Evolutionary conservation across 2,113 vertebrate genomes (phyloP).

Genomic region (Cyanoderma ruficeps): DNA sequence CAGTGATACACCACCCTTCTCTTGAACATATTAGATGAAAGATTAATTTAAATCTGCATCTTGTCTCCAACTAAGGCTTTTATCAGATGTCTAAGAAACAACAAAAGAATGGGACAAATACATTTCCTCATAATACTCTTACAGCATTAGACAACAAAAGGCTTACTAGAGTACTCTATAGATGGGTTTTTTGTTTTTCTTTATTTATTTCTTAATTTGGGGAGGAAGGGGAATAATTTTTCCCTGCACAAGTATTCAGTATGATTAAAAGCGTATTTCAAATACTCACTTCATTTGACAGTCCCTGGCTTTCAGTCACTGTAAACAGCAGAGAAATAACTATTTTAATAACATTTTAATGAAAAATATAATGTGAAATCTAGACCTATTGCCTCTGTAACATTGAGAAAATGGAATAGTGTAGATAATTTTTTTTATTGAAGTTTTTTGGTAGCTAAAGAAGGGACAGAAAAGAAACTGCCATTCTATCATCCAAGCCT

Average conservation of each 20-base stretch:
- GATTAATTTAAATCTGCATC: neutral
- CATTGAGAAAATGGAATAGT: neutral
- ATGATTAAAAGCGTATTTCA: neutral
- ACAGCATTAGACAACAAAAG: neutral
- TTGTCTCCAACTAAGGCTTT: neutral
- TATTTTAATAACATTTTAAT: neutral
- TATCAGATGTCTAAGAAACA: neutral
- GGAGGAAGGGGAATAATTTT: neutral
- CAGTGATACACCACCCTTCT: neutral
- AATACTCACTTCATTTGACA: neutral
- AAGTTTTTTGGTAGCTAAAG: neutral
- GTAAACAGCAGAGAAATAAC: neutral
- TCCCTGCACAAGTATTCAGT: neutral
- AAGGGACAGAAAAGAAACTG: neutral
- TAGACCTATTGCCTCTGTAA: neutral
- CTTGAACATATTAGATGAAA: neutral
- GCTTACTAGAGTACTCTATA: neutral
- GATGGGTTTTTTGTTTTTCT: neutral
- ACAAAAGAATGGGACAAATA: neutral
- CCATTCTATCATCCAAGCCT: neutral
- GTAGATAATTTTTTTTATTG: neutral
- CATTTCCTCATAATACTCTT: neutral
- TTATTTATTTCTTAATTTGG: neutral
- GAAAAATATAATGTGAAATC: neutral
- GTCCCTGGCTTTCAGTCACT: neutral